Evolutionary conservation across 2,113 vertebrate genomes (phyloP).

Genomic region (Scytalopus superciliaris): DNA sequence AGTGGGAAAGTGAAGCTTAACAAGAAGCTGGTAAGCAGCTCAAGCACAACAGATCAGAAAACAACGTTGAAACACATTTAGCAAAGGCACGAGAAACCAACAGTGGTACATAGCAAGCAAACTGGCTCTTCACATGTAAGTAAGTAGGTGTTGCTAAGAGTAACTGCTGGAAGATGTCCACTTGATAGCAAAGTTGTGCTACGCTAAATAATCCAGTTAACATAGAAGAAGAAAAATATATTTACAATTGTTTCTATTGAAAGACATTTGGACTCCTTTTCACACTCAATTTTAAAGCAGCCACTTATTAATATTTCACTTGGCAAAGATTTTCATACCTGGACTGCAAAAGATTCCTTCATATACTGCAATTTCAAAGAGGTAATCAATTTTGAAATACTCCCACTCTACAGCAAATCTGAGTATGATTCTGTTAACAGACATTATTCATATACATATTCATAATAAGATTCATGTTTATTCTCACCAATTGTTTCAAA

Average conservation of each 20-base stretch:
- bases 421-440: background rate
- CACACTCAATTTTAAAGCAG: background rate
- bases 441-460: background rate
- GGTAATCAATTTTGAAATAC: background rate
- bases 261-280: background rate
- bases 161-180: background rate
- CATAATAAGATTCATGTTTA: background rate
- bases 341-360: background rate
- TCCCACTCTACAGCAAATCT: background rate
- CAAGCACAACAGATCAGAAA: background rate
- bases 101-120: background rate
- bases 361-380: background rate
- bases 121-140: background rate
- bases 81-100: background rate
- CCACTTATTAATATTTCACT: background rate
- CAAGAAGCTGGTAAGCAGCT: background rate
- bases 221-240: background rate
- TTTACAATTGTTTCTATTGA: background rate
- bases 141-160: background rate
- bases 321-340: background rate
- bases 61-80: background rate
- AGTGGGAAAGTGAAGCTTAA: background rate
- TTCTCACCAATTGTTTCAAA: background rate
- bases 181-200: background rate
- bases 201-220: background rate